These are phyloP conservation scores for Glaucomys volans DNA, from an alignment of 2,113 vertebrate species.

Conservation along the genomic window DNA sequence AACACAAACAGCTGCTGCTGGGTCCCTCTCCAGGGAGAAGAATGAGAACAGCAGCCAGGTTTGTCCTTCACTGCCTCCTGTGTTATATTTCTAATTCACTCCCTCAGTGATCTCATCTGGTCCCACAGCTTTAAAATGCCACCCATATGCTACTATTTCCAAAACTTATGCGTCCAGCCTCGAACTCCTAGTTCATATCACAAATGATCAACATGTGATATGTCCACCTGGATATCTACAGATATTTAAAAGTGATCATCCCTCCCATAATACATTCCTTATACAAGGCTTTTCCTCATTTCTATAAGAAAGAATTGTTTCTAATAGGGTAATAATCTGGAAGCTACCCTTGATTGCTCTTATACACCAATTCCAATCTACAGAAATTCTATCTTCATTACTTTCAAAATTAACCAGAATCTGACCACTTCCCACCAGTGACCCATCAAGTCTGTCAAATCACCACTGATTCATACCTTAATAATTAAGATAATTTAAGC, in stretches of 20 bases:
- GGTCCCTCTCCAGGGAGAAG: slow-evolving; percentile 47
- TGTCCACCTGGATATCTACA: background rate
- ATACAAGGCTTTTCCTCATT: background rate
- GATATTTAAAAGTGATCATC: background rate
- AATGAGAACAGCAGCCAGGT: background rate
- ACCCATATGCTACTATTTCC: background rate
- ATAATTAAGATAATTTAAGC: background rate
- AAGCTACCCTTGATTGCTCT: background rate
- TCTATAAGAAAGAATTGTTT: background rate
- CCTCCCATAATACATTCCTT: background rate
- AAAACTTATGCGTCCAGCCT: background rate
- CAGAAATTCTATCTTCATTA: background rate
- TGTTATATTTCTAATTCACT: background rate
- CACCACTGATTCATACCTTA: background rate
- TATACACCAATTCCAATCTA: background rate
- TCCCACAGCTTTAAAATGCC: background rate
- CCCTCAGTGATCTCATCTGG: background rate
- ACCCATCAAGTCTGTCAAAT: background rate
- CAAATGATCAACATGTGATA: background rate
- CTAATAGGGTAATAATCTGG: background rate
- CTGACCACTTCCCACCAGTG: background rate
- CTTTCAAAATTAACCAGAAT: background rate
- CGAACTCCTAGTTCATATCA: background rate
- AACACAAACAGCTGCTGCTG: slow-evolving; percentile 51
- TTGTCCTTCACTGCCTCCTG: background rate